Evolutionary conservation across 2,888 invertebrate species (phyloP), one percentile per base, ranked within the genome.

Genomic region (Lamproptera curius): DNA sequence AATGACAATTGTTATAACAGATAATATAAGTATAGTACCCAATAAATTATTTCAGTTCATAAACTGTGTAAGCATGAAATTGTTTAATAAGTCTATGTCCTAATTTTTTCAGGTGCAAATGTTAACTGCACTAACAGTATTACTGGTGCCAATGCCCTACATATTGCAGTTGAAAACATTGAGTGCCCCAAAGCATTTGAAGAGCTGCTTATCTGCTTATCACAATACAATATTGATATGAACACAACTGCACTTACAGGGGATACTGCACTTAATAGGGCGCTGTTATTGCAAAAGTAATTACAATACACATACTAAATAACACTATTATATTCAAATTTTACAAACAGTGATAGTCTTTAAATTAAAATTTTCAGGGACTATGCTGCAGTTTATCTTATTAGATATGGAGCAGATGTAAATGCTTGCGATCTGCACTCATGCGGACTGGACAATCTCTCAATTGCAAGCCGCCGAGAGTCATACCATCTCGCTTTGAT

Each of bases 351-450:
- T 20, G 3, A 5, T 20, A 3, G 6, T 20, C 4, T 20, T 20
- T 3, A 20, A 6, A 3, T 20, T 20, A 5, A 20, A 3, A 50
- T 49, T 23, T 77, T 41, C 76, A 88, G 88, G 56, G 82, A 86
- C 53, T 62, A 78, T 44, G 90, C 90, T 9, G 91, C 91, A 1
- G 75, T 85, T 35, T 67, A 89, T 9, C 76, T 92, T 8, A 89
- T 92, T 42, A 86, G 89, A 44, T 88, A 91, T 54, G 92, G 92
- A 23, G 90, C 90, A 8, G 90, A 92, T 60, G 91, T 92, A 0
- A 92, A 91, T 65, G 73, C 88, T 1, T 87, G 89, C 52, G 90
- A 91, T 59, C 77, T 90, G 47, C 81, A 88, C 44, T 82, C 89
- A 1, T 89, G 86, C 54, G 79, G 78, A 2, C 78, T 90, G 46